Percentiles rank a stretch among this genome's conserved stretches.
Evolutionary conservation across 2,888 invertebrate species (phyloP).

Genomic region (Lycophotia porphyrea): DNA sequence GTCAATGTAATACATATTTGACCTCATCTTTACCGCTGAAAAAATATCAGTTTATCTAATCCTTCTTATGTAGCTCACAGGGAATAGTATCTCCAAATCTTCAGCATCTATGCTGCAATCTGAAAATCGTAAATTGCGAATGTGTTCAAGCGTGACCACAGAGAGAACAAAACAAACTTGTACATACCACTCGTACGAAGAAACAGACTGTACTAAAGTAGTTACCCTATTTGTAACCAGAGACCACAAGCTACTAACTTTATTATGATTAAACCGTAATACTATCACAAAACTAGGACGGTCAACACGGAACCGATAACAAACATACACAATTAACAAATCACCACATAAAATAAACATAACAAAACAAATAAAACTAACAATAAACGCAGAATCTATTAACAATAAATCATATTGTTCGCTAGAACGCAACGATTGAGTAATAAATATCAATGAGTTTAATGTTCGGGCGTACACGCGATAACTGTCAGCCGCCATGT

Average conservation of each 20-base stretch:
- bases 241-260: constrained; percentile 44
- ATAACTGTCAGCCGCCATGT: constrained; percentile 89
- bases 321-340: constrained; percentile 65
- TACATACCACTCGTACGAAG: constrained; percentile 1
- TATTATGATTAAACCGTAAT: constrained; percentile 54
- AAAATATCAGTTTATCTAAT: neutral
- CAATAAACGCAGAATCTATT: constrained; percentile 86
- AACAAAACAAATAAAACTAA: constrained; percentile 79
- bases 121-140: neutral
- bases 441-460: constrained; percentile 90
- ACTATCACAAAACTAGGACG: constrained; percentile 47
- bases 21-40: neutral
- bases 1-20: no score
- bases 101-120: neutral
- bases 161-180: constrained; percentile 8
- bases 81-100: neutral
- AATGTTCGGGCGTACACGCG: constrained; percentile 88
- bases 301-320: constrained; percentile 59
- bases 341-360: constrained; percentile 62
- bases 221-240: constrained; percentile 29
- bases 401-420: constrained; percentile 85
- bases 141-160: neutral
- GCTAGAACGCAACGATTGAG: constrained; percentile 85
- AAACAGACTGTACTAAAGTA: constrained; percentile 33
- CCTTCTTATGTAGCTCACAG: neutral